Evolutionary conservation across 2,113 vertebrate genomes (phyloP).

Genomic region (Bostrychus sinensis): DNA sequence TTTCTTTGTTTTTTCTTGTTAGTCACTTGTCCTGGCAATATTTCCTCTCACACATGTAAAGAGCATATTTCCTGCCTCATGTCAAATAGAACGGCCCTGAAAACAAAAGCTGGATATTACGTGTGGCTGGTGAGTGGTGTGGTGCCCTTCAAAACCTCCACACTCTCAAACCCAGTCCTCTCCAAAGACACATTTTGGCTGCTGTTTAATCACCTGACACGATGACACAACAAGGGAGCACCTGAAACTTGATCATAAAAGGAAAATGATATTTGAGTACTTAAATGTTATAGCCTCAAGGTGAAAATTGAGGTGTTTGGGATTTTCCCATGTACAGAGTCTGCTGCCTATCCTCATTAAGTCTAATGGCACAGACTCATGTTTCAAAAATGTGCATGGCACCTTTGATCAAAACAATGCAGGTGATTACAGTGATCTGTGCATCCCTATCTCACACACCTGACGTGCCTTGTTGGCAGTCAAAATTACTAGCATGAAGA

Average conservation of each 20-base stretch:
- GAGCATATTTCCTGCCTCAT: constrained; percentile 69
- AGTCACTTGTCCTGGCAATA: constrained; percentile 19
- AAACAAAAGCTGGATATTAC: constrained; percentile 83
- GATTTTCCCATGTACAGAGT: constrained; percentile 53
- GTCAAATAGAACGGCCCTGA: constrained; percentile 60
- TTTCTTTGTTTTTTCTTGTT: constrained; percentile 9
- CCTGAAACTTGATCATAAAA: constrained; percentile 44
- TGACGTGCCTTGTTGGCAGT: constrained; percentile 8
- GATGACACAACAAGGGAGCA: constrained; percentile 47
- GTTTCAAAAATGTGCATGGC: constrained; percentile 49
- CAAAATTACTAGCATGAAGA: constrained; percentile 61
- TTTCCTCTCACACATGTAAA: constrained; percentile 70
- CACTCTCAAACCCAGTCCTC: constrained; percentile 48
- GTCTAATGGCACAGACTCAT: constrained; percentile 36
- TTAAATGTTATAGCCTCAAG: not conserved
- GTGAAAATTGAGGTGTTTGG: constrained; percentile 26
- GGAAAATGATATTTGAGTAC: constrained; percentile 18
- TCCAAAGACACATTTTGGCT: constrained; percentile 24
- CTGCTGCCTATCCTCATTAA: constrained; percentile 26
- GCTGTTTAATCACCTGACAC: constrained; percentile 36
- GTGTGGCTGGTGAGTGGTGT: constrained; percentile 38
- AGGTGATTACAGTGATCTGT: constrained; percentile 65
- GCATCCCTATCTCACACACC: constrained; percentile 25
- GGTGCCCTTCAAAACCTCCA: constrained; percentile 57
- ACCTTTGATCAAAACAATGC: constrained; percentile 64